Conservation (phyloP, 2,888 invertebrate genomes). For the Hemithea aestivaria region DNA sequence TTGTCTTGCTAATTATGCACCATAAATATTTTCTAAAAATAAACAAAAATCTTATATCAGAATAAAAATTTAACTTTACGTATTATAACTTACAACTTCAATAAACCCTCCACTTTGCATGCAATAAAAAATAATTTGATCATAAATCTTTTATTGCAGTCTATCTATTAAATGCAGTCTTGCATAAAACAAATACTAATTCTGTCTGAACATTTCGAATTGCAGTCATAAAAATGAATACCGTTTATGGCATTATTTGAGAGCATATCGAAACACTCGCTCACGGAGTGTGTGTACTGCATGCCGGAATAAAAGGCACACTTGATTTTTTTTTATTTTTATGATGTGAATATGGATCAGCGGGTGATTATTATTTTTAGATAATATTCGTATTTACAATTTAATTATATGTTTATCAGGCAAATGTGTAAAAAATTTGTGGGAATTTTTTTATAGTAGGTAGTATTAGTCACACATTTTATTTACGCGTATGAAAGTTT, state of each 20-base stretch:
- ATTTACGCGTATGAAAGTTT: too few species aligned
- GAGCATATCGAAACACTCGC: constrained; percentile 71
- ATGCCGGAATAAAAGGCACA: constrained; percentile 39
- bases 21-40: too few species aligned
- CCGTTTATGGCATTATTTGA: constrained; percentile 73
- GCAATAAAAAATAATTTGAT: constrained; percentile 24
- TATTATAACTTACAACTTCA: constrained; percentile 8
- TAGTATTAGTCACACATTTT: too few species aligned
- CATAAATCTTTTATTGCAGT: constrained; percentile 33
- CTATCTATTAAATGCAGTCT: constrained; percentile 54
- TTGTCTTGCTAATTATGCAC: too few species aligned
- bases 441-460: too few species aligned
- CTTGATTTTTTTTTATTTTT: background rate
- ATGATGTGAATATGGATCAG: too few species aligned
- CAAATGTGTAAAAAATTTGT: too few species aligned
- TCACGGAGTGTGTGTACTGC: constrained; percentile 55
- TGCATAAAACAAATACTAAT: constrained; percentile 74
- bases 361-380: background rate
- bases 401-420: too few species aligned
- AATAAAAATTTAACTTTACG: too few species aligned
- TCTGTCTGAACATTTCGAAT: constrained; percentile 58
- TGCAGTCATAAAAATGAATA: constrained; percentile 73
- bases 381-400: constrained; percentile 4
- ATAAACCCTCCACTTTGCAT: constrained; percentile 24
- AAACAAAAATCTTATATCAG: too few species aligned